Evolutionary conservation across 2,113 vertebrate species (phyloP).

Genomic region (Misgurnus mizolepis): DNA sequence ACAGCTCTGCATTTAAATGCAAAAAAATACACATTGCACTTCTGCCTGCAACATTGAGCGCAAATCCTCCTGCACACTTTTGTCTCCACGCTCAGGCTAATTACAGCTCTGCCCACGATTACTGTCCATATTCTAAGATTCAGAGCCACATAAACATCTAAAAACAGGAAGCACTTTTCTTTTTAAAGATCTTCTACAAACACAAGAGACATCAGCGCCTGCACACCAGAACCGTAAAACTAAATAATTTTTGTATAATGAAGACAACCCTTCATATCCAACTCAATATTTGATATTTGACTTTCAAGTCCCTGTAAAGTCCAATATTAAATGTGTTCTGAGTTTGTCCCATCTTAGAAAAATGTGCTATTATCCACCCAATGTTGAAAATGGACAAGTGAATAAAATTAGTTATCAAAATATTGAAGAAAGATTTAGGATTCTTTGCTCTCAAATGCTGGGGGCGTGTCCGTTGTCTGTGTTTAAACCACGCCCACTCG

Average conservation of each 20-base stretch:
- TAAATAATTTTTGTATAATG: background rate
- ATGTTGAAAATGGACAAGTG: too few species aligned
- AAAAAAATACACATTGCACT: background rate
- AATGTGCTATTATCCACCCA: too few species aligned
- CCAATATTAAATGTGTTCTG: too few species aligned
- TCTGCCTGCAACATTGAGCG: background rate
- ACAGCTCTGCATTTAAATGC: background rate
- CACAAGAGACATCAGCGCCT: background rate
- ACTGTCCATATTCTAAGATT: slow-evolving; percentile 34
- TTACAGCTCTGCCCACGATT: slow-evolving; percentile 50
- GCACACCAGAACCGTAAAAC: background rate
- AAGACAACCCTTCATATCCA: background rate
- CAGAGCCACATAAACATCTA: slow-evolving; percentile 24
- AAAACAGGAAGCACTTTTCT: slow-evolving; percentile 3
- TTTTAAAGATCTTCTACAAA: background rate
- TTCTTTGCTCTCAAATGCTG: too few species aligned
- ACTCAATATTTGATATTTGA: too few species aligned
- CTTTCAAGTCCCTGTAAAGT: background rate
- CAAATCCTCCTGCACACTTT: slow-evolving; percentile 27
- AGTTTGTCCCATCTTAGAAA: too few species aligned
- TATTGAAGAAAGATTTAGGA: too few species aligned
- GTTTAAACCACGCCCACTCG: too few species aligned
- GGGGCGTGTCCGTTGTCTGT: too few species aligned
- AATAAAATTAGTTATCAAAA: too few species aligned
- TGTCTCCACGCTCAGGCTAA: slow-evolving; percentile 41